These are phyloP conservation scores for Nematopogon swammerdamellus DNA, from an alignment of 2,888 invertebrate species.

Conservation along the genomic window DNA sequence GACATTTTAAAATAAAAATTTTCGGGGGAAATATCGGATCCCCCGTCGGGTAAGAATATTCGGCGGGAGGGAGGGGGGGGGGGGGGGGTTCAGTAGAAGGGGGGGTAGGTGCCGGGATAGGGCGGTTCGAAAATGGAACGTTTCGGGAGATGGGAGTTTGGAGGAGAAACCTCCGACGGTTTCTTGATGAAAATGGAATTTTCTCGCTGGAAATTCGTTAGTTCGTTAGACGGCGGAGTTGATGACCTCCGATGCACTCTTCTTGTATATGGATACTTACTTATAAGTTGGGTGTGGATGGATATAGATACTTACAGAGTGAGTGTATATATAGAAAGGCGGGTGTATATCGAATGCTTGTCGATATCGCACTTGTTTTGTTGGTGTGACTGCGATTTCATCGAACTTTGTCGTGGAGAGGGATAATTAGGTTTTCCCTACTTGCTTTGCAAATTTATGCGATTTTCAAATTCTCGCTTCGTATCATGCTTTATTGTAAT, in stretches of 20 bases:
- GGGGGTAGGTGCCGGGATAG: conserved; percentile 41
- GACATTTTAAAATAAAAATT: conserved; percentile 26
- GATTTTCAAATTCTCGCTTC: too few species aligned
- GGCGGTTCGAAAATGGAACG: conserved; percentile 7
- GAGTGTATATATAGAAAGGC: too few species aligned
- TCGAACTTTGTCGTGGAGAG: too few species aligned
- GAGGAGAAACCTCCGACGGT: conserved; percentile 2
- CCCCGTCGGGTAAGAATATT: conserved; percentile 33
- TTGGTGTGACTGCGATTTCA: too few species aligned
- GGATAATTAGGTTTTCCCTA: too few species aligned
- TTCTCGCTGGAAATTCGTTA: conserved; percentile 53
- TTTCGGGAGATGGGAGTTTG: conserved; percentile 21
- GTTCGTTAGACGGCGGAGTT: conserved; percentile 29
- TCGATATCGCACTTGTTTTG: too few species aligned
- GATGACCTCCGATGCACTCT: conserved; percentile 45
- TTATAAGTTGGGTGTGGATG: too few species aligned
- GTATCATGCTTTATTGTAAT: too few species aligned
- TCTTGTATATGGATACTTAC: too few species aligned
- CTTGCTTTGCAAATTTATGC: too few species aligned
- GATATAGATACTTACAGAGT: too few species aligned
- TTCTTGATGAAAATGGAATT: conserved; percentile 50
- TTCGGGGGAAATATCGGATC: conserved; percentile 26
- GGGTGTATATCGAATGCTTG: too few species aligned
- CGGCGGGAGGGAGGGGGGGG: not conserved
- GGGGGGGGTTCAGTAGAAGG: not conserved